Evolutionary conservation across 2,888 invertebrate species (phyloP), one percentile per base, ranked within the genome.

Genomic region (Caenorhabditis macrosperma): DNA sequence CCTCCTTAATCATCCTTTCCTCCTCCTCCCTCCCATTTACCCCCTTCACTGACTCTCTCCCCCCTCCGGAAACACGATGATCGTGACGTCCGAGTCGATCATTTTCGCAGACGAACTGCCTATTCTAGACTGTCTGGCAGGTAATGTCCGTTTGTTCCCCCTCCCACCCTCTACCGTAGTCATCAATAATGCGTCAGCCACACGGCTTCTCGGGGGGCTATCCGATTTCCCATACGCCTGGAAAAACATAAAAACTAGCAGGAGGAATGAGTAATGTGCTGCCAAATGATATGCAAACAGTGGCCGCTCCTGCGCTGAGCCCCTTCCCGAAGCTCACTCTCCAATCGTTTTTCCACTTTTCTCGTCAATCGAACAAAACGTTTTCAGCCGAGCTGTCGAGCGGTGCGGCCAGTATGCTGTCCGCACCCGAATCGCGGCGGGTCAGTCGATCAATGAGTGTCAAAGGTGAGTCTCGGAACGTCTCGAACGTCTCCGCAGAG

Each of bases 371-470:
- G n/a, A n/a, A n/a, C n/a, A n/a, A n/a, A 61, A 55, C 20, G 17
- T 57, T 76, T 76, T 35, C 71, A 78, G 78, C 78, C 22, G 78
- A 78, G 33, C 50, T 78, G n/a, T 78, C 78, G 44, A 71, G 71
- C 60, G 78, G 78, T 24, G 69, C 77, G 44, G 60, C 55, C 15
- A 77, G 78, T 57, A 78, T 78, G 78, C 66, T 71, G 46, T 78
- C 78, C 41, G 78, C 68, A 30, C 66, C 78, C 30, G 78, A 78
- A 57, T 78, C 78, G 20, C 63, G 78, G 41, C 22, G 78, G 41
- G 78, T 78, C 57, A 78, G 78, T 30, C 71, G 78, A 54, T 71
- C 68, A n/a, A 78, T 78, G 78, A 78, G 78, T 71, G 78, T 78
- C 20, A 71, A 71, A 66, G 78, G 78, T 78, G 30, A 57, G 44